Base-by-base conservation (phyloP, 1,140 invertebrate species). In the Trichonephila clavipes region DNA sequence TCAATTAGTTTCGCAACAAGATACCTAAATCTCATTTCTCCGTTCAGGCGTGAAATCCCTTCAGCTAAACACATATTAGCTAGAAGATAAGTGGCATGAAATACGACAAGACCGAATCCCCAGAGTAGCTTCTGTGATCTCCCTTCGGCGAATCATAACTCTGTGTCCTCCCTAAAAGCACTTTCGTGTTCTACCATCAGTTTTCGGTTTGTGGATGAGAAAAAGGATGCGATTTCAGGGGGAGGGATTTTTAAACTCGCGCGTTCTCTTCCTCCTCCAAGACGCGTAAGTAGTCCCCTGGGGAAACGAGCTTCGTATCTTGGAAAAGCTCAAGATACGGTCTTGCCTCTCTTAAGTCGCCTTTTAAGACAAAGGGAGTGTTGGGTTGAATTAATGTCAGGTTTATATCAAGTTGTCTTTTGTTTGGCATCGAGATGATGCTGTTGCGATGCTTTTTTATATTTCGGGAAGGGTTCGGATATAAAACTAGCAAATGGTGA, bases 121-220 rank as follows among this genome's bases (percentile, higher is more conserved):
- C 8, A 18, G 85, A 87, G 85, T 87, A 61, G 28, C 18, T 61
- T 87, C 59, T 44, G 59, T 40, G 85, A 87, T 87, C 85, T 61
- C 28, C 28, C 85, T 59, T 62, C 62, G 62, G 61, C 85, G 85
- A 62, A 87, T 87, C 85, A 87, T 87, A 87, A 87, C 85, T 87
- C 61, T 87, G 19, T 87, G 85, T 87, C 61, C 6, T 87, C 59
- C 85, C 85, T 87, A 87, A 87, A 87, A 87, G 85, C 85, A 21
- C 28, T 87, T 87, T 64, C 85, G 61, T 87, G 85, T 87, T 87
- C 14, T 18, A 16, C 58, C 61, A 87, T 87, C 85, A 34, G 85
- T 87, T 87, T 87, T 87, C 24, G 85, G 85, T 87, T 87, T 87
- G 59, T 51, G 51, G 24, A 77, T 16, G 18, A 24, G 18, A 24